Base-by-base conservation (phyloP, 2,113 vertebrate species). In the Carassius gibelio region DNA sequence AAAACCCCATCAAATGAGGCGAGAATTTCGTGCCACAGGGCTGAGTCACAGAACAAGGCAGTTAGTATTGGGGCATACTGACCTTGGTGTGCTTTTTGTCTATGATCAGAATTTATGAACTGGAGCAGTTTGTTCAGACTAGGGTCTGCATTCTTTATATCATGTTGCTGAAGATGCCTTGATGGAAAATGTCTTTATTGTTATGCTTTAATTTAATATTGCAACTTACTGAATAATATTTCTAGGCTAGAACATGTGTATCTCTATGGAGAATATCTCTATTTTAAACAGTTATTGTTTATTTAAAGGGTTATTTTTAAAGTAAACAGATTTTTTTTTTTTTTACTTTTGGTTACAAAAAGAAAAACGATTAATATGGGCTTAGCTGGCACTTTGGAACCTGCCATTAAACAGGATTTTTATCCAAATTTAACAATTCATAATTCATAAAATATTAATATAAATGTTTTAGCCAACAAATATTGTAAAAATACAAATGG, bases 91-190 rank as follows among this genome's bases (percentile, higher is more conserved):
- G 38, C 45, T 81, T 66, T 55, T 68, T 69, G 61, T 68, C 62
- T 30, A 68, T 81, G 42, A 68, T 52, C 79, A 34, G 45, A 81
- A 81, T 52, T 48, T 50, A 50, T 81, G 42, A 81, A 81, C 15
- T 81, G 36, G 17, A 6, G 62, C 62, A 50, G 62, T 81, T 81
- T 36, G 64, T 68, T 66, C 42, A 66, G 14, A 30, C 36, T 19
- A 48, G 11, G 75, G 76, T 17, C 4, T 55, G 45, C 61, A 69
- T 21, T 81, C 17, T 86, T 64, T 66, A 64, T 38, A 64, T 26
- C 78, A 81, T 62, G 38, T 74, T 45, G 3, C 36, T 79, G 34
- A 61, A 59, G 34, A 57, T 3, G 52, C 11, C 17, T 61, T 42
- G 48, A 45, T 5, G n/a, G 75, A 1, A 59, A 64, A 48, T 64